Evolutionary conservation across 2,797 vertebrate species (phyloP).

Genomic region (Botia kubotai): DNA sequence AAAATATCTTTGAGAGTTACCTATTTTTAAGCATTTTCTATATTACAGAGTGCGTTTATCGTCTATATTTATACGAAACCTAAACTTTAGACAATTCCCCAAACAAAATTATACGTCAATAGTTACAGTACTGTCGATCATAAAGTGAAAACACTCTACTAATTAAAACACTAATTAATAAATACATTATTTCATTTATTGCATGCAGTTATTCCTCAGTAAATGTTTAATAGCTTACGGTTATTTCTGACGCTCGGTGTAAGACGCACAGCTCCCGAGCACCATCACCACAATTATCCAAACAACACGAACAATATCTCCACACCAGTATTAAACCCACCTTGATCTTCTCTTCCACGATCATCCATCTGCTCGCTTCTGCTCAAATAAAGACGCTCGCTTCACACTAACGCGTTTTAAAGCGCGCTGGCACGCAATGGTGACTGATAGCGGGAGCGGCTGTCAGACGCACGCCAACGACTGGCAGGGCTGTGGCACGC

Average conservation of each 20-base stretch:
- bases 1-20: too few species aligned
- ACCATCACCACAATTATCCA: too few species aligned
- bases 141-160: neutral
- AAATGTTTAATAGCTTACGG: neutral
- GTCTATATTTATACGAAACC: too few species aligned
- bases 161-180: neutral
- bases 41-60: too few species aligned
- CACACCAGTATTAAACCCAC: neutral
- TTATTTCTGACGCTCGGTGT: neutral
- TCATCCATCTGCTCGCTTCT: neutral
- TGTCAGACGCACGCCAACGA: constrained; percentile 63
- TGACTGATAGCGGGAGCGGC: constrained; percentile 55
- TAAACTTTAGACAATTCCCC: too few species aligned
- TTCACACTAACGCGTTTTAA: neutral
- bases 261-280: neutral
- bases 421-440: constrained; percentile 49
- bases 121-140: neutral
- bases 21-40: too few species aligned
- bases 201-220: too few species aligned
- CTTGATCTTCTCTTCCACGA: neutral
- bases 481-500: constrained; percentile 68
- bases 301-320: too few species aligned
- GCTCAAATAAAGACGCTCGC: constrained; percentile 48
- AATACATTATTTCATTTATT: neutral
- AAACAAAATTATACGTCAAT: neutral